Conservation (phyloP, 2,888 invertebrate genomes). For the Taphrorychus bicolor region DNA sequence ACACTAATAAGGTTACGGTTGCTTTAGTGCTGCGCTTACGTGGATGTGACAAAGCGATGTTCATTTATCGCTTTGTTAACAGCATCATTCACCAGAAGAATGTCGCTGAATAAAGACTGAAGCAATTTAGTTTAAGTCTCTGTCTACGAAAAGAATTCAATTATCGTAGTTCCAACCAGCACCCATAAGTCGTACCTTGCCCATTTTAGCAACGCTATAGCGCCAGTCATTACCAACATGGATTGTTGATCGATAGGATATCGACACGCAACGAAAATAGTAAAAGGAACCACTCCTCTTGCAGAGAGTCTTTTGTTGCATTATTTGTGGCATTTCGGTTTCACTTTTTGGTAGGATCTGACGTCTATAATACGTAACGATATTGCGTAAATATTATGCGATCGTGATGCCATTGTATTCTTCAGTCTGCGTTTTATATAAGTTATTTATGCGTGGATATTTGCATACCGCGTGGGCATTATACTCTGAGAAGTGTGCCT, state of each 20-base stretch:
- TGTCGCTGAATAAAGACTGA: not conserved
- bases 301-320: conserved; percentile 22
- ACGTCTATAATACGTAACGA: not conserved
- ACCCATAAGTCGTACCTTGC: too few species aligned
- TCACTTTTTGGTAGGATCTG: conserved; percentile 15
- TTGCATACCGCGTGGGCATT: not conserved
- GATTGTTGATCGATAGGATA: not conserved
- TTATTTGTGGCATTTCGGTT: conserved; percentile 24
- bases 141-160: not conserved
- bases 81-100: too few species aligned
- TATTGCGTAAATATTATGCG: conserved; percentile 19
- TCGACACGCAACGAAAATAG: conserved; percentile 3
- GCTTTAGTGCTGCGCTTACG: not conserved
- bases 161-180: too few species aligned
- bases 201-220: not conserved
- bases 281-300: conserved; percentile 13
- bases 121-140: not conserved
- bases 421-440: not conserved
- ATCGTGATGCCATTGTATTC: not conserved
- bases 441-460: not conserved
- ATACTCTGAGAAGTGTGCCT: not conserved
- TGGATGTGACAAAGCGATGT: not conserved
- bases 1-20: not conserved
- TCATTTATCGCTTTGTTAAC: not conserved
- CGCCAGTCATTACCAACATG: not conserved